A percentile compares a stretch with the other conserved stretches of the same genome.
Evolutionary conservation across 2,113 vertebrate genomes (phyloP).

Genomic region (Rhabdornis inornatus): DNA sequence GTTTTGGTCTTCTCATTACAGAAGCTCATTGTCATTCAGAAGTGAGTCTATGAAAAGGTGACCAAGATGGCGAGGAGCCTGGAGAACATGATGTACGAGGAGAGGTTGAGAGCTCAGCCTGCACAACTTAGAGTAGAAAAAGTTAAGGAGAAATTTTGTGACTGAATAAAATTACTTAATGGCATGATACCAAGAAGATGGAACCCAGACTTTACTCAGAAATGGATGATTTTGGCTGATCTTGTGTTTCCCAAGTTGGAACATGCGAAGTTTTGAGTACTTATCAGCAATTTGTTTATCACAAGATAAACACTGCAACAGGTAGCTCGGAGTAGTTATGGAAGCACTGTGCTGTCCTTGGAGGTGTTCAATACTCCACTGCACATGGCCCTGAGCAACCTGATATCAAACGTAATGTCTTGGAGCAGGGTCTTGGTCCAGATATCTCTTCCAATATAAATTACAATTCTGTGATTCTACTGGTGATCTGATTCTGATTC

Average conservation of each 20-base stretch:
- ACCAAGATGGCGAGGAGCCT: not conserved
- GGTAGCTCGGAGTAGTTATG: not conserved
- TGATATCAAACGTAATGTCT: not conserved
- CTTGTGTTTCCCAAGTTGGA: not conserved
- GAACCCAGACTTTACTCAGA: not conserved
- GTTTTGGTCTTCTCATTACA: not conserved
- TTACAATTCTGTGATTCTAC: not conserved
- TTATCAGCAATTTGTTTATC: not conserved
- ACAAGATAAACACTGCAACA: not conserved
- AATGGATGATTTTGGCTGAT: not conserved
- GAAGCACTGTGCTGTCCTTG: not conserved
- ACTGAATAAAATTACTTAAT: not conserved
- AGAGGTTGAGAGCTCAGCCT: not conserved
- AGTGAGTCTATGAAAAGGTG: not conserved
- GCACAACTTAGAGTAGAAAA: not conserved
- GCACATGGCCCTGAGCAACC: not conserved
- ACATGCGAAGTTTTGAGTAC: not conserved
- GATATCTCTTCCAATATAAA: not conserved
- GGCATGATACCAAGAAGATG: fast-evolving
- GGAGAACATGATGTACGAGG: not conserved
- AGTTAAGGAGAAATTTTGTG: not conserved
- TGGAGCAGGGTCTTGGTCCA: not conserved
- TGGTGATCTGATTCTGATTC: not conserved
- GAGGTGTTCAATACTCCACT: not conserved
- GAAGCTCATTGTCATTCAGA: not conserved